Evolutionary conservation across 1,140 invertebrate genomes (phyloP), one percentile per base, ranked within the genome.

Genomic region (Amyelois transitella): DNA sequence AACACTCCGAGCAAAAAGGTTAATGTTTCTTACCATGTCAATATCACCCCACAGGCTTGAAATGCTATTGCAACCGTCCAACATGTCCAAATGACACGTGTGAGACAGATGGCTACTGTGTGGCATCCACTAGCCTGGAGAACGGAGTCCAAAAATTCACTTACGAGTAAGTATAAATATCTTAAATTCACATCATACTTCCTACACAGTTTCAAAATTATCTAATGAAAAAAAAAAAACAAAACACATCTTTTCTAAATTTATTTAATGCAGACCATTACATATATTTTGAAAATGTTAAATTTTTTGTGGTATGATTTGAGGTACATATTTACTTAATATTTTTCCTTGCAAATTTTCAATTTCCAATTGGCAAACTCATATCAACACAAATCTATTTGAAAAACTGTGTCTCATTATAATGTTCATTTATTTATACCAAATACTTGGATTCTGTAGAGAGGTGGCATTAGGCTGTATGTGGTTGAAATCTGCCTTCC

Each of bases 101-200:
- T 89, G 92, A 93, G 76, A 97, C 96, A 5, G 95, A 97, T 90
- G 96, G 96, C 17, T 94, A 93, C 70, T 97, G 95, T 84, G 96
- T 94, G 68, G 94, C 95, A 2, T 94, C 94, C 21, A 93, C 93
- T 53, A 92, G 91, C 56, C 80, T 93, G 60, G 90, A 92, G 50
- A 90, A 91, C 65, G 91, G 89, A 51, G 86, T 87, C 58, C 88
- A 92, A 58, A 91, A 90, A 55, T 91, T 93, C 81, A 92, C 92
- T 43, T 95, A 93, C 83, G 93, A 95, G 95, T 96, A 92, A 86
- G 79, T 82, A 66, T 52, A 50, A 28, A 38, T 38, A 38, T 6
- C 32, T 14, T 38, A 2, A 1, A 14, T 14, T 2, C 17, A 28
- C 25, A 28, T 5, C 25, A 38, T 38, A n/a, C n/a, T 1, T 38